Evolutionary conservation across 2,797 vertebrate species (phyloP).

Genomic region (Diglossa cyanea): DNA sequence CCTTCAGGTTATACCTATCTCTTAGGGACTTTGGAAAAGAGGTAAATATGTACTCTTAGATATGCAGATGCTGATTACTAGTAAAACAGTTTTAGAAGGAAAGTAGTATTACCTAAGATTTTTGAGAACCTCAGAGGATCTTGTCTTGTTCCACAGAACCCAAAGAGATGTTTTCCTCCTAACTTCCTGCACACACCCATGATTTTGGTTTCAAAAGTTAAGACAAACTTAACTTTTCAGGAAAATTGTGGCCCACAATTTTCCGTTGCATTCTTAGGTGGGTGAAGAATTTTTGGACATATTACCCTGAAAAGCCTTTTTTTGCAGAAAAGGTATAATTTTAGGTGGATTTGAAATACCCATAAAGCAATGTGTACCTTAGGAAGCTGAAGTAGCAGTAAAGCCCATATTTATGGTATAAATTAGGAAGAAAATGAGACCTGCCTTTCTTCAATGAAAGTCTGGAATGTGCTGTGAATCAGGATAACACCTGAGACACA

Average conservation of each 20-base stretch:
- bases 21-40: not conserved
- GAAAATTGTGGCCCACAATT: not conserved
- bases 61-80: not conserved
- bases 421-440: not conserved
- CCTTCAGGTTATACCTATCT: not conserved
- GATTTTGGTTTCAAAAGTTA: not conserved
- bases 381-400: not conserved
- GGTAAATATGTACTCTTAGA: not conserved
- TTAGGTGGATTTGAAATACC: not conserved
- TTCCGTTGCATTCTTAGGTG: not conserved
- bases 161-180: not conserved
- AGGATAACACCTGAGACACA: not conserved
- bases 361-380: not conserved
- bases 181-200: not conserved
- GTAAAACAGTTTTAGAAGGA: not conserved
- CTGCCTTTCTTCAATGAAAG: not conserved
- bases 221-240: too few relatives aligned
- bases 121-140: not conserved
- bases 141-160: not conserved
- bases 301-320: not conserved
- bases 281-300: not conserved
- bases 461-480: not conserved
- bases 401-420: not conserved
- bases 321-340: not conserved
- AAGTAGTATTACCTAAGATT: not conserved